phyloP scores from a whole-genome alignment of 2,797 vertebrate species.

The Intellagama lesueurii region DNA sequence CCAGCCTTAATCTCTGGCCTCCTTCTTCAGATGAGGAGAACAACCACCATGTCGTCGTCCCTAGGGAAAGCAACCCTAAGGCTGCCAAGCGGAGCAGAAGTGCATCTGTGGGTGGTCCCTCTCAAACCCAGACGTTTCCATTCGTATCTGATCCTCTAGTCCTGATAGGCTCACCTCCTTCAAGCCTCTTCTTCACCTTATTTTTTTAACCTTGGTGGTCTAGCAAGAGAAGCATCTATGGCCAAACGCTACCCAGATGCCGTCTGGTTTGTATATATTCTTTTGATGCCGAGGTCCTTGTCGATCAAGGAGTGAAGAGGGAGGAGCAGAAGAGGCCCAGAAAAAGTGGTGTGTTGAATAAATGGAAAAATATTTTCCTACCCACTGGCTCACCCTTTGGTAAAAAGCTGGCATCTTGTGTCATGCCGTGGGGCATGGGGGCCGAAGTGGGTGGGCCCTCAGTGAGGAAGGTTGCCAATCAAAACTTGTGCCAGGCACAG shows the following conservation, averaged over 20 bases:
- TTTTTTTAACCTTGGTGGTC: conserved; percentile 10
- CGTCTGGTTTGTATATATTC: too few relatives aligned
- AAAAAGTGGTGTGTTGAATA: too few relatives aligned
- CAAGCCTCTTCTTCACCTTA: background rate
- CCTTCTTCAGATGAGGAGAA: background rate
- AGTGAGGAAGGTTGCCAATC: too few relatives aligned
- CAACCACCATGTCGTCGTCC: background rate
- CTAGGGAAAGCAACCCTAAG: background rate
- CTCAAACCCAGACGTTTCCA: background rate
- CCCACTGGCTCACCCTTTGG: too few relatives aligned
- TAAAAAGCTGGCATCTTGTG: too few relatives aligned
- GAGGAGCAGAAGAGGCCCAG: background rate
- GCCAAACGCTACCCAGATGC: background rate
- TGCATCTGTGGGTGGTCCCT: background rate
- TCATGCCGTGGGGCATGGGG: too few relatives aligned
- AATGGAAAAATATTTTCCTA: too few relatives aligned
- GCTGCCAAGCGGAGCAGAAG: background rate
- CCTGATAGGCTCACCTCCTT: background rate
- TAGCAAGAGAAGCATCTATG: background rate
- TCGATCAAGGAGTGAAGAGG: background rate
- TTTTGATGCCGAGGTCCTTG: background rate
- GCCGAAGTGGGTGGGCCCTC: too few relatives aligned
- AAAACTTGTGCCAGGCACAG: too few relatives aligned
- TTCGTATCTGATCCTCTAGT: too few relatives aligned
- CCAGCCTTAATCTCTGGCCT: background rate